phyloP scores from a whole-genome alignment of 1,140 invertebrate genomes.

The Drosophila rhopaloa region DNA sequence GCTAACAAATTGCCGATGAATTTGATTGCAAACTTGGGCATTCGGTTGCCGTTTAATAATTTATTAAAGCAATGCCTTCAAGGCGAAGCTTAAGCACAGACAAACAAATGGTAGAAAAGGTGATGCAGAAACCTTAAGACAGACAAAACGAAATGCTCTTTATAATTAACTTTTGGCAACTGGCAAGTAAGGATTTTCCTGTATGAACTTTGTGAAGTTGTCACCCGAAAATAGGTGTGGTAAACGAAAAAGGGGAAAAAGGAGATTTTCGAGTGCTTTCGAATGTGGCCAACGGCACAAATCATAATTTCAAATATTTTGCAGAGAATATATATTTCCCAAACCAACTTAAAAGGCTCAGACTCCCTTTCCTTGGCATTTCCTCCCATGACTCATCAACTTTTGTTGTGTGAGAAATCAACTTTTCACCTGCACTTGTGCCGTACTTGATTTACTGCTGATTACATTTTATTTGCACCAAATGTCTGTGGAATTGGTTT shows the following conservation, averaged over 20 bases:
- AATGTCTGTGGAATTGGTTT: slow-evolving; percentile 44
- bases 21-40: slow-evolving; percentile 23
- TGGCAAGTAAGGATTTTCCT: slow-evolving; percentile 56
- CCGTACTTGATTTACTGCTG: slow-evolving; percentile 73
- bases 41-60: slow-evolving; percentile 32
- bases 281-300: slow-evolving; percentile 68
- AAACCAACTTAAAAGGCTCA: slow-evolving; percentile 17
- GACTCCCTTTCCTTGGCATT: not conserved
- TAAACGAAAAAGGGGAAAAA: not conserved
- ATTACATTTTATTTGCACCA: slow-evolving; percentile 72
- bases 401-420: slow-evolving; percentile 44
- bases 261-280: slow-evolving; percentile 33
- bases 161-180: slow-evolving; percentile 73
- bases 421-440: slow-evolving; percentile 57
- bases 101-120: slow-evolving; percentile 28
- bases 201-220: slow-evolving; percentile 27
- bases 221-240: slow-evolving; percentile 14
- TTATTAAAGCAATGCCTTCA: slow-evolving; percentile 53
- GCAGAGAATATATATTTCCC: slow-evolving; percentile 23
- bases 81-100: slow-evolving; percentile 25
- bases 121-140: slow-evolving; percentile 26
- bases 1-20: slow-evolving; percentile 41
- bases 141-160: slow-evolving; percentile 53
- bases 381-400: slow-evolving; percentile 31
- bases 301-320: slow-evolving; percentile 79